A percentile compares a stretch with the other conserved stretches of the same genome.
Conservation (phyloP, 2,113 vertebrate genomes). For the Dunckerocampus dactyliophorus region DNA sequence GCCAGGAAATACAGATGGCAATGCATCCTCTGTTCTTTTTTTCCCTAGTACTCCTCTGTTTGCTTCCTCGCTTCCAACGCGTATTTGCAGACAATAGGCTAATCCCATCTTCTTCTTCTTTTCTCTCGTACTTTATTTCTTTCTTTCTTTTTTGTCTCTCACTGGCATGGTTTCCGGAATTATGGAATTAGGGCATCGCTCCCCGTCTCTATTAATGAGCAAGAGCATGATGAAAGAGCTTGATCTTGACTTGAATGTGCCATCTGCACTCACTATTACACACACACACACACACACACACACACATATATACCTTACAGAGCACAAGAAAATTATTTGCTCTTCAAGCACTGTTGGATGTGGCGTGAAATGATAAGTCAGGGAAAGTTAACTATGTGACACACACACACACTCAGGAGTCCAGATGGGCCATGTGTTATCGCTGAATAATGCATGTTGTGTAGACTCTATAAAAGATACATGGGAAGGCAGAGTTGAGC, state of each 20-base stretch:
- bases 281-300: slow-evolving; percentile 44
- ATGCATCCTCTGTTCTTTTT: slow-evolving; percentile 25
- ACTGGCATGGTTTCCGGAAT: slow-evolving; percentile 65
- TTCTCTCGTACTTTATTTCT: background rate
- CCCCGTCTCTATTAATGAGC: slow-evolving; percentile 66
- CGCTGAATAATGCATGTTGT: slow-evolving; percentile 71
- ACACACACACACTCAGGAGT: slow-evolving; percentile 30
- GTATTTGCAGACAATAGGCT: slow-evolving; percentile 45
- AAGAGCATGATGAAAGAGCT: slow-evolving; percentile 63
- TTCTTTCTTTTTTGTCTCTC: slow-evolving; percentile 50
- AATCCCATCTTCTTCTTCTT: slow-evolving; percentile 42
- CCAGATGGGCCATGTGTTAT: slow-evolving; percentile 65
- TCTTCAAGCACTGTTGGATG: slow-evolving; percentile 61
- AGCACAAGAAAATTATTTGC: slow-evolving; percentile 49
- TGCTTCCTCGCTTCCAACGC: slow-evolving; percentile 30
- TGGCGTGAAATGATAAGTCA: slow-evolving; percentile 59
- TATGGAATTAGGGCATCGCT: slow-evolving; percentile 70
- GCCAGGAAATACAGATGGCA: slow-evolving; percentile 60
- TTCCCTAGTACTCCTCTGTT: slow-evolving; percentile 26
- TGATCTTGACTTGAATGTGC: slow-evolving; percentile 64
- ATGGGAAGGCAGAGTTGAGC: slow-evolving; percentile 53
- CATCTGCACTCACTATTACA: slow-evolving; percentile 60
- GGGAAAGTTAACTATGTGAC: slow-evolving; percentile 52
- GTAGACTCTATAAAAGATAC: slow-evolving; percentile 72
- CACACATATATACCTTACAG: slow-evolving; percentile 28